Conservation (phyloP, 2,113 vertebrate genomes). For the Chaetodon auriga region DNA sequence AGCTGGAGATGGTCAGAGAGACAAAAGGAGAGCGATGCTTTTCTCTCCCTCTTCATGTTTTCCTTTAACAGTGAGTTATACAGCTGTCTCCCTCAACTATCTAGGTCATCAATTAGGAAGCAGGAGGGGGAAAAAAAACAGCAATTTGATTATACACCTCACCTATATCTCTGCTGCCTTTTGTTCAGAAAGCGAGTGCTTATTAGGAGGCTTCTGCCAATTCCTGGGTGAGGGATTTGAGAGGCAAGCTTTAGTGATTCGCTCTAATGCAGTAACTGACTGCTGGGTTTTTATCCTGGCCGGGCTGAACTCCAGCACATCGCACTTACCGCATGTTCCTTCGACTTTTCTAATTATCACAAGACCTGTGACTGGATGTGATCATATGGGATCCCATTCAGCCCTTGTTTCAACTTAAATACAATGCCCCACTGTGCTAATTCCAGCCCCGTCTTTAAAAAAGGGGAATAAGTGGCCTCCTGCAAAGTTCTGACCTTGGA, state of each 20-base stretch:
- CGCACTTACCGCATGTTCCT: constrained; percentile 30
- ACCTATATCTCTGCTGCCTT: constrained; percentile 69
- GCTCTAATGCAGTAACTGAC: constrained; percentile 55
- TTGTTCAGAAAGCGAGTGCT: constrained; percentile 68
- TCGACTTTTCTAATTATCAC: constrained; percentile 42
- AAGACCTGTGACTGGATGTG: constrained; percentile 18
- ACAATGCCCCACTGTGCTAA: constrained; percentile 35
- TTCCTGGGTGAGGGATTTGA: constrained; percentile 68
- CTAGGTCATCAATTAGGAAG: constrained; percentile 81
- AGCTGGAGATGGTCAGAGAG: constrained; percentile 48
- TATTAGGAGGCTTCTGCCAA: constrained; percentile 72
- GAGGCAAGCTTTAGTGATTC: constrained; percentile 56
- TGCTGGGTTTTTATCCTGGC: constrained; percentile 42
- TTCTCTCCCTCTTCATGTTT: constrained; percentile 35
- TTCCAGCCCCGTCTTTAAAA: constrained; percentile 3
- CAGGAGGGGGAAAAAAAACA: constrained; percentile 45
- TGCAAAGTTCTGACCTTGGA: constrained; percentile 42
- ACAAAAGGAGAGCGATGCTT: constrained; percentile 44
- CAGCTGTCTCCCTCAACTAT: constrained; percentile 75
- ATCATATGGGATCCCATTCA: constrained; percentile 6
- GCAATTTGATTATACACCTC: constrained; percentile 70
- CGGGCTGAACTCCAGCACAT: constrained; percentile 30
- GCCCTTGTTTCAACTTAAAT: constrained; percentile 27
- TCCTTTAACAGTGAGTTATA: constrained; percentile 73
- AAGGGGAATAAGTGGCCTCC: constrained; percentile 35